Evolutionary conservation across 1,140 invertebrate genomes (phyloP).

Genomic region (Drosophila nigrodunni): DNA sequence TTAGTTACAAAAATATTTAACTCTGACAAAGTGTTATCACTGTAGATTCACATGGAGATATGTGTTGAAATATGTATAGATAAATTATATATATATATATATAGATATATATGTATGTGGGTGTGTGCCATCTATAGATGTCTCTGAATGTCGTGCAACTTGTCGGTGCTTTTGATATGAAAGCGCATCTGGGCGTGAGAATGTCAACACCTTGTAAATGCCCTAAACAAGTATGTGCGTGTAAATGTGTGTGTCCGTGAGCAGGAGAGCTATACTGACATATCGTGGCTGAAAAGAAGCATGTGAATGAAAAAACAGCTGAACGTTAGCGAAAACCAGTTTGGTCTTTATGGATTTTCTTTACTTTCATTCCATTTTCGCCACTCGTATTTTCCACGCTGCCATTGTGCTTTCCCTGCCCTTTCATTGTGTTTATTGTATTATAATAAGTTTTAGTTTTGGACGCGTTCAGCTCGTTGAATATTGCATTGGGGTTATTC

Average conservation of each 20-base stretch:
- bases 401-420: constrained; percentile 29
- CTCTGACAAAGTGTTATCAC: constrained; percentile 7
- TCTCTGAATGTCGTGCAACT: constrained; percentile 38
- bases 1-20: constrained; percentile 46
- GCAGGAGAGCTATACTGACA: constrained; percentile 1
- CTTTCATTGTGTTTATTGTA: constrained; percentile 60
- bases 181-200: constrained; percentile 48
- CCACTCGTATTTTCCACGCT: not conserved
- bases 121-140: constrained; percentile 21
- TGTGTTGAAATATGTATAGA: not conserved
- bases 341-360: constrained; percentile 57
- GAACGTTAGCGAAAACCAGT: constrained; percentile 31
- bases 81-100: constrained; percentile 8
- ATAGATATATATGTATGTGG: constrained; percentile 1
- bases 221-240: not conserved
- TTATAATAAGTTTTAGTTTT: constrained; percentile 69
- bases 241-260: not conserved
- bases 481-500: constrained; percentile 8
- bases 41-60: not conserved
- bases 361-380: constrained; percentile 27
- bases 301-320: constrained; percentile 33
- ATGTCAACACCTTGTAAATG: constrained; percentile 48
- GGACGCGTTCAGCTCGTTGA: constrained; percentile 28
- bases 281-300: constrained; percentile 20
- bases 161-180: constrained; percentile 40